Evolutionary conservation across 1,140 invertebrate species (phyloP), one percentile per base, ranked within the genome.

Genomic region (Samia ricini): DNA sequence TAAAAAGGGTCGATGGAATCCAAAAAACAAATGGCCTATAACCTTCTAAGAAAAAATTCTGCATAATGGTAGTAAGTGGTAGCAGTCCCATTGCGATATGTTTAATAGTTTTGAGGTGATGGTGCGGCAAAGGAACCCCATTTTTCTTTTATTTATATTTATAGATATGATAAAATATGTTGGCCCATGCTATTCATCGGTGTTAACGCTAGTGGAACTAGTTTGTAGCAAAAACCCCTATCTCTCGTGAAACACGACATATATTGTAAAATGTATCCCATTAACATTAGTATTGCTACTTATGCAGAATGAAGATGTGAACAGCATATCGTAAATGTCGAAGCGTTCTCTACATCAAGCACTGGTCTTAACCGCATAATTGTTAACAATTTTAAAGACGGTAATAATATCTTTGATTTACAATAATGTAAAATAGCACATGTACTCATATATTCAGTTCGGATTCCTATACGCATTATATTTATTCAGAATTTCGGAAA

Each of bases 401-500:
- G 95, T 22, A 92, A 91, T 57, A 96, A 84, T 80, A 96, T 95
- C 92, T 95, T 95, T 49, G 93, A 93, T 89, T 96, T 95, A 84
- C 95, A 96, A 72, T 95, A 95, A 79, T 93, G 92, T 79, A 96
- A 88, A 63, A 96, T 92, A 24, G 94, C 94, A 2, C 95, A 95
- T 58, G 94, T 95, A 70, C 94, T 95, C 75, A 95, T 92, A 58
- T 91, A 91, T 60, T 94, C 93, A 60, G 92, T 93, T 92, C 22
- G 95, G 95, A 0, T 97, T 95, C 72, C 67, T 96, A 1, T 95
- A 96, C 62, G 95, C 95, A 0, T 89, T 97, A 57, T 93, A 95
- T 70, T 91, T 97, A 50, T 97, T 97, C 81, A 91, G 96, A 69
- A 92, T 96, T 61, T 94, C 95, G 52, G 95, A 97, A 83, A 96